Evolutionary conservation across 2,797 vertebrate species (phyloP).

Genomic region (Bucorvus abyssinicus): DNA sequence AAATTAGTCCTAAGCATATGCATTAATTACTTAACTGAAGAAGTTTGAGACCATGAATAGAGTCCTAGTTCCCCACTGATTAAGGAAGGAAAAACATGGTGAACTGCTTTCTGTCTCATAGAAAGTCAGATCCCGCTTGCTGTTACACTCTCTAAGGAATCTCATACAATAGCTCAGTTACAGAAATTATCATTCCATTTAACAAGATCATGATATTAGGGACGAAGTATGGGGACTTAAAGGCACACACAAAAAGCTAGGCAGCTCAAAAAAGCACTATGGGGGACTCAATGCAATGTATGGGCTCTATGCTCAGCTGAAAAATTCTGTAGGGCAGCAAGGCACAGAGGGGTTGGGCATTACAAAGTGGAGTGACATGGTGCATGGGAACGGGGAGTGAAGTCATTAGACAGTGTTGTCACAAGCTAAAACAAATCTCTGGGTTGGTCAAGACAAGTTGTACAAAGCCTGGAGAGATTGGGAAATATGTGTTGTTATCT

Average conservation of each 20-base stretch:
- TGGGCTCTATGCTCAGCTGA: neutral
- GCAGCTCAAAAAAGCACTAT: neutral
- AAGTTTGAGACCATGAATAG: neutral
- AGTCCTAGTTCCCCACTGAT: neutral
- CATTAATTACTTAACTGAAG: conserved; percentile 51
- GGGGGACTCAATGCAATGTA: neutral
- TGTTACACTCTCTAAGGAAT: neutral
- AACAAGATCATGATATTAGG: neutral
- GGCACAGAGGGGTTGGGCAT: neutral
- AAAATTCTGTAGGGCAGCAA: neutral
- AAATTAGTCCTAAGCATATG: conserved; percentile 47
- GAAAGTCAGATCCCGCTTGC: neutral
- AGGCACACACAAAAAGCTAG: neutral
- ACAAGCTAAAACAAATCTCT: neutral
- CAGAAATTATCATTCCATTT: neutral
- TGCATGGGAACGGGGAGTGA: neutral
- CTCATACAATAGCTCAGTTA: neutral
- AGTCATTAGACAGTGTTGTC: neutral
- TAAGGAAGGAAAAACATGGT: neutral
- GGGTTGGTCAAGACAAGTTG: neutral
- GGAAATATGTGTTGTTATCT: neutral
- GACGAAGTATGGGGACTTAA: neutral
- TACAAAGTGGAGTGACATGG: neutral
- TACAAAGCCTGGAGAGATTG: neutral
- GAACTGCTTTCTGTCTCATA: neutral